phyloP scores from a whole-genome alignment of 2,888 invertebrate species.

The Melanostoma mellinum region DNA sequence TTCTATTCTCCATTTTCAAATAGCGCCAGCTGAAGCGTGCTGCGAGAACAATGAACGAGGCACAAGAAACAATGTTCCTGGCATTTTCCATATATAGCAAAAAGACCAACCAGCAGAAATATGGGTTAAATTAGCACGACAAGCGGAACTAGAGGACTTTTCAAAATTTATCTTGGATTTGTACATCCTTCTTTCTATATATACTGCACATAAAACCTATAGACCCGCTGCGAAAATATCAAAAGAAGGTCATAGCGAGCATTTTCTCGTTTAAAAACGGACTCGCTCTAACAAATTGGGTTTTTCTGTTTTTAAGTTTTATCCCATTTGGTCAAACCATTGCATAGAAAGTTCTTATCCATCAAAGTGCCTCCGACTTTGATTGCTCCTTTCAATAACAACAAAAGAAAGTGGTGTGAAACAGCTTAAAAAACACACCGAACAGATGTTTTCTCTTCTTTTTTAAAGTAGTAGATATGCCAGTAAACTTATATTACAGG shows the following conservation, averaged over 20 bases:
- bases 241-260: not conserved
- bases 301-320: not conserved
- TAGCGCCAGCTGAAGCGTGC: constrained; percentile 23
- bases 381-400: constrained; percentile 37
- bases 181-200: constrained; percentile 21
- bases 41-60: constrained; percentile 43
- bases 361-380: constrained; percentile 59
- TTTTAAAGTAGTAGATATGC: not conserved
- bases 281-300: too few species aligned
- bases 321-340: constrained; percentile 55
- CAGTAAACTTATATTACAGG: constrained; percentile 47
- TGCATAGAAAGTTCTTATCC: constrained; percentile 50
- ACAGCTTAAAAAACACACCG: constrained; percentile 38
- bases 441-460: constrained; percentile 57
- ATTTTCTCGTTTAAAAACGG: too few species aligned
- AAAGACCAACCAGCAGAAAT: constrained; percentile 61
- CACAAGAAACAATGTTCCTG: constrained; percentile 48
- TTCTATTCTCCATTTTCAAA: constrained; percentile 46
- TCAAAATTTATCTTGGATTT: constrained; percentile 54
- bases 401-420: constrained; percentile 27
- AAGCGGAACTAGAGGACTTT: constrained; percentile 46
- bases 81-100: constrained; percentile 20
- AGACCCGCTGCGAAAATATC: too few species aligned
- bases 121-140: constrained; percentile 60
- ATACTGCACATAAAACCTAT: too few species aligned